Base-by-base conservation (phyloP, 1,140 invertebrate genomes). In the Halictus rubicundus region DNA sequence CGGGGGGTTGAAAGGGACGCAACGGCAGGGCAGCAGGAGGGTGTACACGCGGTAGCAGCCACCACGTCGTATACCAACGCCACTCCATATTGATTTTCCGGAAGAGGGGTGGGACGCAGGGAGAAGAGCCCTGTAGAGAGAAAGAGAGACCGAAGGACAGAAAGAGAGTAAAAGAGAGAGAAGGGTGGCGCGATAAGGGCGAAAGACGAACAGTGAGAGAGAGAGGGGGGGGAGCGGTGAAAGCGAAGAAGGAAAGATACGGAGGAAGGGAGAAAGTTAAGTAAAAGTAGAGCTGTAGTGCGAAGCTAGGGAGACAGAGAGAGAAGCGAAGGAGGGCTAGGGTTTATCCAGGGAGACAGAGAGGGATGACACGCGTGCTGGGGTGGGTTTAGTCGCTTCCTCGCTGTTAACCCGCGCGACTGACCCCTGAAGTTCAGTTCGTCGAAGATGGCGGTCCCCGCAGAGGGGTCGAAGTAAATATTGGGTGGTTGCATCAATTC, bases 1-100 rank as follows among this genome's bases (percentile, higher is more conserved):
- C n/a, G 46, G 32, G 64, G 68, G 46, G 49, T 46, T 21, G 5
- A 32, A 19, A 32, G 54, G 27, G 52, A 52, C 14, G 69, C 27
- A 25, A 23, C 27, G 39, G 42, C 19, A 65, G 25, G 68, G 65
- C 68, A 77, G 74, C 80, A 78, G 39, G 68, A 27, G 65, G 72
- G 27, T 39, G 76, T 27, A 77, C 86, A 89, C 88, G 87, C 90
- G 89, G 87, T 88, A 83, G 89, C 87, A 88, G 87, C 90, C 75
- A 88, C 84, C 77, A 86, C 80, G 79, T 86, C 87, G 83, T 83
- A 86, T 73, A 87, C 81, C 81, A 78, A 86, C 85, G 80, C 84
- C 78, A 91, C 90, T 88, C 88, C 89, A 92, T 91, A 92, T 92
- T 92, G 91, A 92, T 92, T 92, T 91, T 92, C 89, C 83, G 84